Percentiles rank a stretch among this genome's conserved stretches.
phyloP scores from a whole-genome alignment of 2,888 invertebrate genomes.

The Drosophila mulleri region DNA sequence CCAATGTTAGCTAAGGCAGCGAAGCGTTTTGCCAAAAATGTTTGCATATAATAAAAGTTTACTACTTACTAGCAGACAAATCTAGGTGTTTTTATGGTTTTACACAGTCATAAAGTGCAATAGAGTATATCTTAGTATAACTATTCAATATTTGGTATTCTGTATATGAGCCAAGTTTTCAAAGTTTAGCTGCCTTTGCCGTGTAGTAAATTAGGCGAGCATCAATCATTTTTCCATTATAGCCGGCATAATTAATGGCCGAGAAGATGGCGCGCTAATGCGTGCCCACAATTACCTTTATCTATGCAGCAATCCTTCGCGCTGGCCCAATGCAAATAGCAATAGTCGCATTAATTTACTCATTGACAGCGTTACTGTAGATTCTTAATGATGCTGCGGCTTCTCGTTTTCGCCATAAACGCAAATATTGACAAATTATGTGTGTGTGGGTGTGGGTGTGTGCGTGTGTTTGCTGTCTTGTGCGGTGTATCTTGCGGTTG shows the following conservation, averaged over 20 bases:
- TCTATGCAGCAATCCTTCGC: conserved; percentile 38
- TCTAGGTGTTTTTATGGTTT: conserved; percentile 1
- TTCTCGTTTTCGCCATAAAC: conserved; percentile 31
- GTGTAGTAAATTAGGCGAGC: conserved; percentile 1
- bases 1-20: conserved; percentile 36
- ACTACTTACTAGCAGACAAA: conserved; percentile 15
- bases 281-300: conserved; percentile 51
- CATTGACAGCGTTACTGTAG: conserved; percentile 24
- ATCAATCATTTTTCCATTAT: conserved; percentile 36
- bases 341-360: conserved; percentile 34
- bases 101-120: neutral
- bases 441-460: conserved; percentile 11
- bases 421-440: conserved; percentile 53
- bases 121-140: neutral
- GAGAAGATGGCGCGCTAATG: conserved; percentile 18
- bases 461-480: conserved; percentile 17
- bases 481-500: conserved; percentile 33
- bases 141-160: neutral
- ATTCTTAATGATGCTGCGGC: conserved; percentile 35
- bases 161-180: neutral
- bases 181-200: neutral
- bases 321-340: conserved; percentile 26
- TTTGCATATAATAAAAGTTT: neutral
- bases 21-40: conserved; percentile 13
- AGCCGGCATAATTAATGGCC: conserved; percentile 37